phyloP scores from a whole-genome alignment of 1,140 invertebrate genomes.

The Scylla paramamosain region DNA sequence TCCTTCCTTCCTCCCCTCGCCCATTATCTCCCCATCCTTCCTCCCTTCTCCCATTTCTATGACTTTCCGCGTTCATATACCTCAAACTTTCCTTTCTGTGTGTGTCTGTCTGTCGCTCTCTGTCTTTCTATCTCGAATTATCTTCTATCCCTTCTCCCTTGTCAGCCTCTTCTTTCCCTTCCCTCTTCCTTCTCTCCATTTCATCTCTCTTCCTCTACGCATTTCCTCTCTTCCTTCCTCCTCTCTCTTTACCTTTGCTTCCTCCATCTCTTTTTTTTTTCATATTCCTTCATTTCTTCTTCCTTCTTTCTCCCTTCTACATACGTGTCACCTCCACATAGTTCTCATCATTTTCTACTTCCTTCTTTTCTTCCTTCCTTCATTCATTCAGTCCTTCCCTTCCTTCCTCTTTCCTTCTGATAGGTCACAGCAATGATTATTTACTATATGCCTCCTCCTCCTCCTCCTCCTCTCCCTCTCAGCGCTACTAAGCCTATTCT shows the following conservation, averaged over 20 bases:
- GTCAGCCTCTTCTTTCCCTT: background rate
- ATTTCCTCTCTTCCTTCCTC: background rate
- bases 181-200: background rate
- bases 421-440: background rate
- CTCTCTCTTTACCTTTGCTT: background rate
- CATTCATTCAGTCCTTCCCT: background rate
- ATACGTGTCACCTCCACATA: background rate
- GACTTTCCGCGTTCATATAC: background rate
- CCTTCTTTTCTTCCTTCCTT: background rate
- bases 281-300: background rate
- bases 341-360: background rate
- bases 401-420: background rate
- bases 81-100: background rate
- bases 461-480: background rate
- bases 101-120: background rate
- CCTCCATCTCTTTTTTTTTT: background rate
- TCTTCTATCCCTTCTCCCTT: background rate
- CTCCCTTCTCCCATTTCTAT: background rate
- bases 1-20: background rate
- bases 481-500: constrained; percentile 13
- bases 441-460: background rate
- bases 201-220: too few species aligned
- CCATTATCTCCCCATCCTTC: background rate
- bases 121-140: background rate
- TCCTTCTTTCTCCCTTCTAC: background rate